Evolutionary conservation across 2,113 vertebrate genomes (phyloP).

Genomic region (Clarias batrachus): DNA sequence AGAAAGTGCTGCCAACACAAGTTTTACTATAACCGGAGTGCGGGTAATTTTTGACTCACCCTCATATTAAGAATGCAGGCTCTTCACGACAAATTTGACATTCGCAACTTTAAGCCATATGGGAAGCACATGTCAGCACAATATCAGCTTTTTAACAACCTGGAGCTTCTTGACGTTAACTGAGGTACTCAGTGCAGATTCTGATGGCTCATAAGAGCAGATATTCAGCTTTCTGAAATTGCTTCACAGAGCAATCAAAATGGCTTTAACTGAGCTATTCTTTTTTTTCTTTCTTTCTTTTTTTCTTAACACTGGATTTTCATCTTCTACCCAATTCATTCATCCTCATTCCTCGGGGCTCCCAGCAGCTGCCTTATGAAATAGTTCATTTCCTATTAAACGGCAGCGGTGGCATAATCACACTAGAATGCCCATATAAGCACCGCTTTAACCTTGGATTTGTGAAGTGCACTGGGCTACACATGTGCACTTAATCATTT

Average conservation of each 20-base stretch:
- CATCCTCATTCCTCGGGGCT: neutral
- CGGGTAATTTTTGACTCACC: no score
- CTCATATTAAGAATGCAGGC: neutral
- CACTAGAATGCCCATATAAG: neutral
- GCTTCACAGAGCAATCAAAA: constrained; percentile 11
- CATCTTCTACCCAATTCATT: neutral
- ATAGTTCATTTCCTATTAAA: neutral
- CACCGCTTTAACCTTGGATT: constrained; percentile 5
- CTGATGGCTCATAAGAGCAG: neutral
- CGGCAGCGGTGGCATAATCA: neutral
- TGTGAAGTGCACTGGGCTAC: neutral
- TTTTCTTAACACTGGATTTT: neutral
- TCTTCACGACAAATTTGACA: neutral
- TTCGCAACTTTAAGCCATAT: neutral
- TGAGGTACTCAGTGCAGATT: no score
- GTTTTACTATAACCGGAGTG: no score
- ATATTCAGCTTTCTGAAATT: constrained; percentile 2
- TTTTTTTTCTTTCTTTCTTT: neutral
- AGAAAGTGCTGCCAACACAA: no score
- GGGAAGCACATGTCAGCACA: neutral
- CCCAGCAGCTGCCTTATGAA: constrained; percentile 2
- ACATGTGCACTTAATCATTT: neutral
- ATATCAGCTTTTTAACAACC: neutral
- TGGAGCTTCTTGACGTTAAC: neutral
- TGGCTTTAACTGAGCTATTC: constrained; percentile 4